A percentile compares a stretch with the other conserved stretches of the same genome.
These are phyloP conservation scores for Suricata suricatta DNA, from an alignment of 2,113 vertebrate genomes.

Conservation along the genomic window DNA sequence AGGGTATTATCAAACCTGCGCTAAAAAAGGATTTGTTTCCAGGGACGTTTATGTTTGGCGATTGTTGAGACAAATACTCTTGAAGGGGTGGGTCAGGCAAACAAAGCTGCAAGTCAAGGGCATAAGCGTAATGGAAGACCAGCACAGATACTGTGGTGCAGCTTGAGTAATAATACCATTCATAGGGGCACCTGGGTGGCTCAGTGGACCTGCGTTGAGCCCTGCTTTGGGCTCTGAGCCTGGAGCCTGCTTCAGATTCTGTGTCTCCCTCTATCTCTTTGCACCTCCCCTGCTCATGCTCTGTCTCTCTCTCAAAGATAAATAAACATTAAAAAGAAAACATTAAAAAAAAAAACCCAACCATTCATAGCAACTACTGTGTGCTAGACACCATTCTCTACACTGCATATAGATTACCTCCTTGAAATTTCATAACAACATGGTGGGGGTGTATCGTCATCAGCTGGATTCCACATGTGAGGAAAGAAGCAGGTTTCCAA, in stretches of 20 bases:
- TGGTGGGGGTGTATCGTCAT: not conserved
- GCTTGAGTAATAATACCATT: not conserved
- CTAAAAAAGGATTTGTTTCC: not conserved
- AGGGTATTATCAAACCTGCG: not conserved
- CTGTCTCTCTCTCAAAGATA: too few species aligned
- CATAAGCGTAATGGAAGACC: not conserved
- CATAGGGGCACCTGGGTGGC: not conserved
- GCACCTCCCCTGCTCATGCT: too few species aligned
- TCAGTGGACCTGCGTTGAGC: too few species aligned
- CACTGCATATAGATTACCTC: not conserved
- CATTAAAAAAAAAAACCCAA: not conserved
- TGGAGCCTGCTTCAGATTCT: too few species aligned
- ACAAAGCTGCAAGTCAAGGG: not conserved
- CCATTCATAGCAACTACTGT: not conserved
- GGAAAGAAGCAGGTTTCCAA: not conserved
- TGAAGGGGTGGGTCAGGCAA: not conserved
- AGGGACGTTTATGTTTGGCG: not conserved
- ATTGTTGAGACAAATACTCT: not conserved
- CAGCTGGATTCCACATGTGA: not conserved
- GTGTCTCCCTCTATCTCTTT: too few species aligned
- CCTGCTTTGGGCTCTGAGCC: too few species aligned
- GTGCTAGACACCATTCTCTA: not conserved
- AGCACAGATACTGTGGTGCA: not conserved
- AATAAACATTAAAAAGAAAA: too few species aligned
- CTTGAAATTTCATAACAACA: slow-evolving; percentile 37